Base-by-base conservation (phyloP, 2,797 vertebrate species). In the Mus minutoides region DNA sequence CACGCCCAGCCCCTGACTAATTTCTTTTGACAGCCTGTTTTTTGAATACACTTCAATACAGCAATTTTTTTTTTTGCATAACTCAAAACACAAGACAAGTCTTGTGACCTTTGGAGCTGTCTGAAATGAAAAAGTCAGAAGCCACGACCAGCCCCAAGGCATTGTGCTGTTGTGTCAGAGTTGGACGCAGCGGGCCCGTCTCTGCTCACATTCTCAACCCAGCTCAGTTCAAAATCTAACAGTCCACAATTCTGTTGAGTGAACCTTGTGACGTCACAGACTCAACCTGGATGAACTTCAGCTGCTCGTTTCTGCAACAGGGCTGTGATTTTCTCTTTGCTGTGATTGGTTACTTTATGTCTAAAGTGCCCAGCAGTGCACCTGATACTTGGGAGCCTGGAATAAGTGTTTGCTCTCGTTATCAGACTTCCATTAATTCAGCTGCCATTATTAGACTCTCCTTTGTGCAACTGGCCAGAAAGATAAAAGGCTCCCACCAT, bases 361-460 rank as follows among this genome's bases (percentile, higher is more conserved):
- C 60, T 46, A 22, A 29, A 86, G 89, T 37, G 34, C 49, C 69
- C 34, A 64, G 80, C 67, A 49, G 17, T 75, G n/a, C 8, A 11
- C 34, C 49, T 60, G 40, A 43, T 49, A 43, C 90, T 64, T 71
- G 16, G 19, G 29, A 91, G 80, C 56, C 29, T 46, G 43, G 87
- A 82, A 60, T 88, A 60, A 95, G 54, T 91, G 69, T 94, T 92
- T 92, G 78, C 83, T 58, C 1, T 73, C 54, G 13, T 78, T 46
- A 97, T 93, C 91, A 87, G 29, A 43, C 37, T 80, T 49, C 82
- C 92, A 91, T 88, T 75, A 94, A 90, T 76, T 91, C 82, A 69
- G 7, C n/a, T 52, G 67, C 31, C 43, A 29, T 46, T 52, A 26
- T 0, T 46, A 17, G 9, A 49, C 86, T 91, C 91, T 80, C 64